Evolutionary conservation across 2,797 vertebrate genomes (phyloP).

Genomic region (Halcyon badia): DNA sequence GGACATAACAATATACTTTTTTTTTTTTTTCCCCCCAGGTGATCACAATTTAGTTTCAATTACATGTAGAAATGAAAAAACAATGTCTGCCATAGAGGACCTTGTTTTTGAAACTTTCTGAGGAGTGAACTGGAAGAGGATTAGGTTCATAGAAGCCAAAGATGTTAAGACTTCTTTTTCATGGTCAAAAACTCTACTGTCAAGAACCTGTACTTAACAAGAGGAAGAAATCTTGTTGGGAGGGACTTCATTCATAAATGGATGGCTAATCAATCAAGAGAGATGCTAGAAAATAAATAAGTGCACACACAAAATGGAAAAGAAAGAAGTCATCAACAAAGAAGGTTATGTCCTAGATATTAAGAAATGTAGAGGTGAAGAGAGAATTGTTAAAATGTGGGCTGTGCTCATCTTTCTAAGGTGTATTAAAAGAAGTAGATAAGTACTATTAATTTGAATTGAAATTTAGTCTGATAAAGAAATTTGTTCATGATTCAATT

Average conservation of each 20-base stretch:
- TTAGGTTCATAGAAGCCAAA: not conserved
- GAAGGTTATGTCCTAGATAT: not conserved
- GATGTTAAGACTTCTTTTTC: not conserved
- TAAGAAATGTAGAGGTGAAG: not conserved
- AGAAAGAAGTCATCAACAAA: not conserved
- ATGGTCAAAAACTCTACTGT: not conserved
- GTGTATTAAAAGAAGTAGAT: not conserved
- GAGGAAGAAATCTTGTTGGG: not conserved
- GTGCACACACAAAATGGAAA: not conserved
- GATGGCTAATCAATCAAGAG: not conserved
- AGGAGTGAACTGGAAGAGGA: not conserved
- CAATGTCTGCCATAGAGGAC: not conserved
- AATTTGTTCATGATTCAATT: not conserved
- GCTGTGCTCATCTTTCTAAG: not conserved
- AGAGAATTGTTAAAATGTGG: not conserved
- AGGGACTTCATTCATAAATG: not conserved
- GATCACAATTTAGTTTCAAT: not conserved
- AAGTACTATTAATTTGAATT: not conserved
- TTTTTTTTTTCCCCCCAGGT: not conserved
- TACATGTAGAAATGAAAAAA: not conserved
- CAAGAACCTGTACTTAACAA: not conserved
- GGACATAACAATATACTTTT: not conserved
- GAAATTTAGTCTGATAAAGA: not conserved
- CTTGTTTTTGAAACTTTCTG: not conserved
- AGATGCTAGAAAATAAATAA: not conserved